Base-by-base conservation (phyloP, 1,140 invertebrate genomes). In the Drosophila repletoides region DNA sequence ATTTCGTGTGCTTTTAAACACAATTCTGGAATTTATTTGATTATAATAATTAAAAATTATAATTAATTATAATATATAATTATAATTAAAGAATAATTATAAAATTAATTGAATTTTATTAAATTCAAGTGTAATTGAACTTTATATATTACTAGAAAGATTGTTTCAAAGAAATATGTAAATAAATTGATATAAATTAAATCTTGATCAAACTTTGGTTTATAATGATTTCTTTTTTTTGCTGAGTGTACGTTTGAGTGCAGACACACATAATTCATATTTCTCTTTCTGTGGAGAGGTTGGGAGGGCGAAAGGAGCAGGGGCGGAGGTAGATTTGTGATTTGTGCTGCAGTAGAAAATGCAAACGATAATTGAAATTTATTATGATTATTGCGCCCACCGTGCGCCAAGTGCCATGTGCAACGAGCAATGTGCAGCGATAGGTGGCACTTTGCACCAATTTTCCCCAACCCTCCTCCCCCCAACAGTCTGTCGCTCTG, bases 331-430 rank as follows among this genome's bases (percentile, higher is more conserved):
- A 31, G 41, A 53, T 65, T 31, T 60, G 56, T 58, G 51, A 59
- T 59, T 72, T 53, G 33, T 59, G 49, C 48, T 41, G 65, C 72
- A 70, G 61, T 53, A 48, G 52, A 38, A 65, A 76, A 76, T 76
- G 72, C 72, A 76, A 74, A 65, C 60, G 83, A 73, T 89, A 89
- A 89, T 89, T 89, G 88, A 89, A 88, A 89, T 89, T 89, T 89
- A 89, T 89, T 89, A 84, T 89, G 76, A 87, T 87, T 88, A 79
- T 88, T 87, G 76, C 74, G 73, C 70, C 64, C 70, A 66, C 61
- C 51, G 58, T 56, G 58, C 19, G 29, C 56, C 46, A 61, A 51
- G 45, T 51, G 60, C 46, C 66, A 69, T 52, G 41, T 76, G 73
- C 45, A 52, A 34, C 24, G 40, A 65, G 33, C 72, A 60, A 28